Percentiles rank a stretch among this genome's conserved stretches.
Conservation (phyloP, 2,888 invertebrate genomes). For the Eilema griseolum region DNA sequence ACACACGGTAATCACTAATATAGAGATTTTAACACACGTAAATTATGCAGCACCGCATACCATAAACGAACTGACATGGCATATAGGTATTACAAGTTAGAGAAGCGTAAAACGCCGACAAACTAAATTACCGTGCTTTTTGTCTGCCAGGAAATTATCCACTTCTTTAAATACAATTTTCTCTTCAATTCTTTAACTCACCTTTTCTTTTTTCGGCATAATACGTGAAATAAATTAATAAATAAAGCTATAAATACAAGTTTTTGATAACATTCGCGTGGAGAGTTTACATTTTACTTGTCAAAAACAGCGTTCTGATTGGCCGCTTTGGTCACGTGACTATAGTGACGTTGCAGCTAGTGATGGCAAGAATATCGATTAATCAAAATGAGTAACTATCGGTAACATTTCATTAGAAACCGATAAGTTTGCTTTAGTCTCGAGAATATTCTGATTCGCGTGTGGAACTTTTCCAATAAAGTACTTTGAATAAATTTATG, state of each 20-base stretch:
- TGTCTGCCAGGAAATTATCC: slow-evolving; percentile 27
- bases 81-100: slow-evolving; percentile 59
- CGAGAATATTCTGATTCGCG: neutral
- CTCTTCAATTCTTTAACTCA: slow-evolving; percentile 57
- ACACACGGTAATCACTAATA: slow-evolving; percentile 71
- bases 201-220: slow-evolving; percentile 76
- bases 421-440: neutral
- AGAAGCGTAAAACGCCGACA: slow-evolving; percentile 73
- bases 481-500: no score
- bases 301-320: slow-evolving; percentile 57
- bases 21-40: slow-evolving; percentile 70
- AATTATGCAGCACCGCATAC: slow-evolving; percentile 80
- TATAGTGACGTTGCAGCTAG: slow-evolving; percentile 67
- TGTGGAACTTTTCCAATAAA: no score
- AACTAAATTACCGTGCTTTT: slow-evolving; percentile 56
- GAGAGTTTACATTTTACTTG: slow-evolving; percentile 70
- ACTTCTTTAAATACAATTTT: slow-evolving; percentile 19
- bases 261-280: slow-evolving; percentile 68
- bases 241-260: slow-evolving; percentile 69
- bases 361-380: slow-evolving; percentile 49
- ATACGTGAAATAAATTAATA: slow-evolving; percentile 59
- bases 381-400: neutral
- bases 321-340: slow-evolving; percentile 69
- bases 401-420: neutral
- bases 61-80: slow-evolving; percentile 82